phyloP scores from a whole-genome alignment of 2,113 vertebrate genomes.

The Conger conger region DNA sequence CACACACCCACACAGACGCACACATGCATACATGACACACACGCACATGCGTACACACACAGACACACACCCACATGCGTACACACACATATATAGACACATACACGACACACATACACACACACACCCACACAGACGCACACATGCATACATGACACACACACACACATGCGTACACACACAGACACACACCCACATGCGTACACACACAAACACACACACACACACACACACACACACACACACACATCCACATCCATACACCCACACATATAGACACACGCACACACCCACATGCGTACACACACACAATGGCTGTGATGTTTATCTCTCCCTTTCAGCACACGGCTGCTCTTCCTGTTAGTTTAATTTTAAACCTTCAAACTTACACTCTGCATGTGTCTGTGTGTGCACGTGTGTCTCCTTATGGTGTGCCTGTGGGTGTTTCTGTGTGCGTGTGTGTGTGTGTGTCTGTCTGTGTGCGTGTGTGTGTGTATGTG shows the following conservation, averaged over 20 bases:
- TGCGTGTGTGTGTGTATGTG: slow-evolving; percentile 21
- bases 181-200: too few species aligned
- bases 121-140: too few species aligned
- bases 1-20: too few species aligned
- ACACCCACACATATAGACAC: background rate
- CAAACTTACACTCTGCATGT: slow-evolving; percentile 14
- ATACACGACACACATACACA: background rate
- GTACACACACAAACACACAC: too few species aligned
- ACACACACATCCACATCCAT: background rate
- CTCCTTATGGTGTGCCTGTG: background rate
- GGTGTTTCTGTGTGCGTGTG: background rate
- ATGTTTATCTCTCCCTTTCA: slow-evolving; percentile 34
- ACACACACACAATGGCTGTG: slow-evolving; percentile 31
- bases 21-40: too few species aligned
- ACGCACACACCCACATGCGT: slow-evolving; percentile 12
- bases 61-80: too few species aligned
- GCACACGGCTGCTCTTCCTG: slow-evolving; percentile 32
- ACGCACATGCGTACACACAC: too few species aligned
- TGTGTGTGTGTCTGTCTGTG: slow-evolving; percentile 21
- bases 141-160: background rate
- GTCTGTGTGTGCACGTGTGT: slow-evolving; percentile 4
- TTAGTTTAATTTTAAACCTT: slow-evolving; percentile 34
- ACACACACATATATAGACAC: background rate
- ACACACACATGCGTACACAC: too few species aligned
- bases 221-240: background rate